Conservation (phyloP, 2,113 vertebrate genomes). For the Setophaga petechia region DNA sequence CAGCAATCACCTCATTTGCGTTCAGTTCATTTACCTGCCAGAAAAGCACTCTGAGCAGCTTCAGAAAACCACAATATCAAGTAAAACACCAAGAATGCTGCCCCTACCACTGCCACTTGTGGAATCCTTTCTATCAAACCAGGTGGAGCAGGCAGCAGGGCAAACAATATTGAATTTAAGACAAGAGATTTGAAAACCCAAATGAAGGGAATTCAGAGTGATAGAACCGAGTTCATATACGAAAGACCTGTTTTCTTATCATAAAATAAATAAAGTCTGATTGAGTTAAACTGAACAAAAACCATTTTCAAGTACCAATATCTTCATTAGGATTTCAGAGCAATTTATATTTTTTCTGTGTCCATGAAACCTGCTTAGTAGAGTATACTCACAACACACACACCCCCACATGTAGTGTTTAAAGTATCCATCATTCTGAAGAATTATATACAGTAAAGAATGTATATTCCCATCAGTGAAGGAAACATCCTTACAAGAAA, state of each 20-base stretch:
- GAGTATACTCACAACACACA: accelerated
- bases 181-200: neutral
- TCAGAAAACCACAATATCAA: neutral
- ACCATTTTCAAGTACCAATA: neutral
- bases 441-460: neutral
- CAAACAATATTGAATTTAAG: neutral
- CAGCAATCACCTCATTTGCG: conserved; percentile 16
- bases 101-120: accelerated
- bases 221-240: neutral
- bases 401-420: neutral
- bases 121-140: neutral
- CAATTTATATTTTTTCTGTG: neutral
- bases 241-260: neutral
- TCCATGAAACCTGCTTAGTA: neutral
- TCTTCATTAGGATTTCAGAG: neutral
- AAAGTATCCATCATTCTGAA: neutral
- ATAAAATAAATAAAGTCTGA: neutral
- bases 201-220: neutral
- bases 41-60: conserved; percentile 1
- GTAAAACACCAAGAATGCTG: neutral
- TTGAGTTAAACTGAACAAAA: neutral
- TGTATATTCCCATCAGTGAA: neutral
- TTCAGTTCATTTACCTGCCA: conserved; percentile 8
- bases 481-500: neutral
- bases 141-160: neutral